A percentile compares a stretch with the other conserved stretches of the same genome.
phyloP scores from a whole-genome alignment of 35 echinoderm and acorn worm genomes.

The Apostichopus parvimensis region DNA sequence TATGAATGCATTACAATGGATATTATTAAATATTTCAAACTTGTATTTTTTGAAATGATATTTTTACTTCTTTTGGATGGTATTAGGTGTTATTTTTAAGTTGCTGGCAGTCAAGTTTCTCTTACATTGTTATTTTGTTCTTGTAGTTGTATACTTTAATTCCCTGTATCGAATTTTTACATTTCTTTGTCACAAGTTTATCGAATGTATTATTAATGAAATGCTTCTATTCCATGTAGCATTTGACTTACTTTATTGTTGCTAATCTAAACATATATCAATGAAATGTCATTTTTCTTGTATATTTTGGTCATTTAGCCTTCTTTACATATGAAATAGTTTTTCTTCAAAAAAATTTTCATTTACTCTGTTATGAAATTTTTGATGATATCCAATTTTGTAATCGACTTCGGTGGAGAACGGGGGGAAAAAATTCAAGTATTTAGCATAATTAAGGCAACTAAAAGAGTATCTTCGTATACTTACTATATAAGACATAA shows the following conservation, averaged over 20 bases:
- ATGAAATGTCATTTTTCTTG: slow-evolving; percentile 15
- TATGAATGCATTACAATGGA: too few relatives aligned
- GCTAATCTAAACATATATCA: neutral
- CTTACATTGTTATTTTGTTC: too few relatives aligned
- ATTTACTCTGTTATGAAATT: neutral
- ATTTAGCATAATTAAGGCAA: neutral
- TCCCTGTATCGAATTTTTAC: neutral
- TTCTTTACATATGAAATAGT: slow-evolving; percentile 6
- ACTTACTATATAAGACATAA: neutral
- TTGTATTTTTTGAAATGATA: too few relatives aligned
- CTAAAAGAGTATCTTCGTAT: neutral
- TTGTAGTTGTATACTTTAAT: neutral
- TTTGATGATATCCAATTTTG: slow-evolving; percentile 15
- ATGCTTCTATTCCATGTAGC: slow-evolving; percentile 21
- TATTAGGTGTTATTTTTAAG: too few relatives aligned
- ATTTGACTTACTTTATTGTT: neutral
- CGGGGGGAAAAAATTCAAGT: neutral
- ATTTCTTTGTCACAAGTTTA: neutral
- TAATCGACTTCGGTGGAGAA: neutral
- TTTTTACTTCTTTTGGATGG: too few relatives aligned
- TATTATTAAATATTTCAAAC: too few relatives aligned
- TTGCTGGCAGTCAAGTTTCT: too few relatives aligned
- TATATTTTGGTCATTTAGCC: slow-evolving; percentile 22
- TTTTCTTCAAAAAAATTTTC: neutral
- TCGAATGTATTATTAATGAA: neutral